Percentiles rank a stretch among this genome's conserved stretches.
phyloP scores from a whole-genome alignment of 2,113 vertebrate species.

The Clarias gariepinus region DNA sequence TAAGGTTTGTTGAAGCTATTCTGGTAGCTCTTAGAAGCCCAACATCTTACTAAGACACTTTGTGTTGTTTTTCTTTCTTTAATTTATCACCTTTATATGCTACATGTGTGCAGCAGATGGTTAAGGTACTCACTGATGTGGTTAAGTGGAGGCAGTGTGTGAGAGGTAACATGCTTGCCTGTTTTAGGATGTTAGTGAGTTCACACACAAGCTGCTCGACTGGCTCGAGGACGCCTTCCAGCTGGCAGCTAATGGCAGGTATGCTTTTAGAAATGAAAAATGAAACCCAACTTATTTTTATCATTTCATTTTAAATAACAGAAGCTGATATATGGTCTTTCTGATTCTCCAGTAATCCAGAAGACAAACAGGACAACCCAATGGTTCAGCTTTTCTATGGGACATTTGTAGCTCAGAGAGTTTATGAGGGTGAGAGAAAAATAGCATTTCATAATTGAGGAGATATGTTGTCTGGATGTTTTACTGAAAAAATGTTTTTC shows the following conservation, averaged over 20 bases:
- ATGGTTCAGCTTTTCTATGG: constrained; percentile 98
- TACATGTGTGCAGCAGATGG: constrained; percentile 16
- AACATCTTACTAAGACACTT: background rate
- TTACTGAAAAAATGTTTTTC: background rate
- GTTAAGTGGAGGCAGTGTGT: constrained; percentile 16
- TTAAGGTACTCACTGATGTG: constrained; percentile 19
- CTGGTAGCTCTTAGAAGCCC: background rate
- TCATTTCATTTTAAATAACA: background rate
- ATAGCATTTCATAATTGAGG: background rate
- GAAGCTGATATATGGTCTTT: background rate
- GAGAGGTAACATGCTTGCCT: constrained; percentile 40
- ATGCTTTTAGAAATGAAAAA: constrained; percentile 62
- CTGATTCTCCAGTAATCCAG: constrained; percentile 67
- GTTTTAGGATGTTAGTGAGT: constrained; percentile 95
- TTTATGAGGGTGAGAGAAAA: constrained; percentile 79
- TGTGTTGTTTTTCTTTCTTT: background rate
- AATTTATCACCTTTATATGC: background rate
- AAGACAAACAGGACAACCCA: constrained; percentile 88
- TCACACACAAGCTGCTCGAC: constrained; percentile 96
- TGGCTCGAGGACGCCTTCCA: constrained; percentile 97
- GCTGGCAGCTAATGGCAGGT: constrained; percentile 85
- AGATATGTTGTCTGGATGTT: background rate
- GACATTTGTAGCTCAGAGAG: constrained; percentile 89
- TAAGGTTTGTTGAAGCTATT: background rate
- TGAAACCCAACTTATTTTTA: background rate